phyloP scores from a whole-genome alignment of 2,888 invertebrate species.

The Orgyia antiqua region DNA sequence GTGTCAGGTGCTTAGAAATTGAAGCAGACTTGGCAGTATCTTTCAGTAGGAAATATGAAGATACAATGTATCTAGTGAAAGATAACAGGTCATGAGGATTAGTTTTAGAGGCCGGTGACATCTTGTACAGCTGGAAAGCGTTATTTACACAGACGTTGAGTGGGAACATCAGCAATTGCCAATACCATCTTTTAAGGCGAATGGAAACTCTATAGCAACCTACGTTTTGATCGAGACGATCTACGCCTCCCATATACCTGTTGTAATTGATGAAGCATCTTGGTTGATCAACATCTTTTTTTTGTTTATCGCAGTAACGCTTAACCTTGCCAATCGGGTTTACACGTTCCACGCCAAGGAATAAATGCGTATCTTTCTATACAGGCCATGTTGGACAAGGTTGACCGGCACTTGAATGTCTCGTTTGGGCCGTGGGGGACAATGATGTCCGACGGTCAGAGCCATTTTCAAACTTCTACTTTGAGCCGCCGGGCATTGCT shows the following conservation, averaged over 20 bases:
- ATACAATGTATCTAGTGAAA: slow-evolving; percentile 10
- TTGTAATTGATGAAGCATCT: slow-evolving; percentile 12
- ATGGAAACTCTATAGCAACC: slow-evolving; percentile 5
- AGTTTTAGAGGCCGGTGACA: slow-evolving; percentile 1
- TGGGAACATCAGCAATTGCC: slow-evolving; percentile 10
- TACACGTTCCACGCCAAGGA: no score
- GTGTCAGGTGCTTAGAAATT: no score
- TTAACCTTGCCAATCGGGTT: not conserved
- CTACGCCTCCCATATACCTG: slow-evolving; percentile 15
- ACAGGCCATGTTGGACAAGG: no score
- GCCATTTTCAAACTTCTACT: no score
- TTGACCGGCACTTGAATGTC: no score
- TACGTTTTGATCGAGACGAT: slow-evolving; percentile 13
- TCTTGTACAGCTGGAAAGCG: slow-evolving; percentile 11
- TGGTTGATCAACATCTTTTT: not conserved
- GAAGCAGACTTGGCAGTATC: slow-evolving; percentile 1
- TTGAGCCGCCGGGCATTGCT: no score
- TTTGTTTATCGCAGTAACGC: not conserved
- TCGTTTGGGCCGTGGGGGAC: no score
- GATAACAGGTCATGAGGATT: slow-evolving; percentile 9
- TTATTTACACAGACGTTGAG: slow-evolving; percentile 12
- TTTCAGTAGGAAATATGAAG: slow-evolving; percentile 9
- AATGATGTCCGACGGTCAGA: no score
- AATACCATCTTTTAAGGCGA: slow-evolving; percentile 13
- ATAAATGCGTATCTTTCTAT: no score